phyloP scores from a whole-genome alignment of 2,888 invertebrate genomes.

The Chaetogeoica ovagalla region DNA sequence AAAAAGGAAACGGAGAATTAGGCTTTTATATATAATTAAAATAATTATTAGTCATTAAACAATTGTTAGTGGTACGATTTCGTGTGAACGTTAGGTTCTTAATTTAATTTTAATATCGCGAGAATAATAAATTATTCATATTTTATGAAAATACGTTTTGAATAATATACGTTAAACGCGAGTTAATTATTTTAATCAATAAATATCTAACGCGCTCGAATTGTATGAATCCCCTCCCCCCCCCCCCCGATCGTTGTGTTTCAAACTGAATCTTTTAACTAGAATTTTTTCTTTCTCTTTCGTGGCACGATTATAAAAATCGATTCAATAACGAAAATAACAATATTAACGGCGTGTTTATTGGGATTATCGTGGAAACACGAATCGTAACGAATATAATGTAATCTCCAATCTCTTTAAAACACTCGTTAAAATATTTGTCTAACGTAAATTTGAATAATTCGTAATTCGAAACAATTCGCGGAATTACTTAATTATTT shows the following conservation, averaged over 20 bases:
- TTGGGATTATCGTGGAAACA: no score
- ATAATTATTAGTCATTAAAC: background rate
- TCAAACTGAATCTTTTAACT: background rate
- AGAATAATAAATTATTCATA: slow-evolving; percentile 27
- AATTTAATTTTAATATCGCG: slow-evolving; percentile 19
- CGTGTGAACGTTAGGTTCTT: slow-evolving; percentile 17
- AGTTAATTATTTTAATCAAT: slow-evolving; percentile 8
- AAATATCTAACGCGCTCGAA: background rate
- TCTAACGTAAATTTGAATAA: no score
- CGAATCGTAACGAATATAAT: no score
- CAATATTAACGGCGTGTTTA: no score
- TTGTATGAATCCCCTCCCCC: no score
- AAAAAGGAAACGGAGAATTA: slow-evolving; percentile 2
- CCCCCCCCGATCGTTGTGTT: background rate
- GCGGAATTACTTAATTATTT: no score
- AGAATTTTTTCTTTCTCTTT: no score
- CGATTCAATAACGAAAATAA: background rate
- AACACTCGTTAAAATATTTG: no score
- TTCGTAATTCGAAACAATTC: no score
- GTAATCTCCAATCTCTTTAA: no score
- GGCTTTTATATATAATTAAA: background rate
- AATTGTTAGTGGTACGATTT: background rate
- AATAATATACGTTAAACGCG: background rate
- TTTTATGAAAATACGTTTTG: slow-evolving; percentile 5
- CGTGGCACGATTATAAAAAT: no score